These are phyloP conservation scores for Albula goreensis DNA, from an alignment of 2,113 vertebrate genomes.

Conservation along the genomic window DNA sequence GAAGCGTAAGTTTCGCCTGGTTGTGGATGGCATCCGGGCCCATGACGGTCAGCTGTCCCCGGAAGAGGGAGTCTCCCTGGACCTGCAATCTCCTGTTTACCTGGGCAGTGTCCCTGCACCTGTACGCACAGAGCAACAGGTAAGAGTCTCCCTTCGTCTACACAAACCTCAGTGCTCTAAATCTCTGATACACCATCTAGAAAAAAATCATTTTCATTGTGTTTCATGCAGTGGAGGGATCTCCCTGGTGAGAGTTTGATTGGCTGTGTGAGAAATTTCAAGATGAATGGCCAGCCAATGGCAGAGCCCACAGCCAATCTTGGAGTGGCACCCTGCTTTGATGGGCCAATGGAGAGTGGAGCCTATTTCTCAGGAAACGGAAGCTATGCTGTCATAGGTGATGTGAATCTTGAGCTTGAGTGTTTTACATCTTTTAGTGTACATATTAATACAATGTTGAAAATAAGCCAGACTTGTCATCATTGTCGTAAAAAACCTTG, in stretches of 20 bases:
- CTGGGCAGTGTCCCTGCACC: slow-evolving; percentile 73
- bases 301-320: slow-evolving; percentile 63
- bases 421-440: no score
- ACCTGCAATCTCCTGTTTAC: slow-evolving; percentile 66
- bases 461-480: no score
- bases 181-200: no score
- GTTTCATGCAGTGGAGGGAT: slow-evolving; percentile 64
- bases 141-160: slow-evolving; percentile 23
- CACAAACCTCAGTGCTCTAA: no score
- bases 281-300: slow-evolving; percentile 73
- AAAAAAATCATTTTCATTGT: neutral
- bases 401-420: slow-evolving; percentile 41
- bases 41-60: slow-evolving; percentile 67
- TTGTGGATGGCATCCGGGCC: slow-evolving; percentile 83
- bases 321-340: slow-evolving; percentile 78
- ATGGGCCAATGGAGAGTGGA: slow-evolving; percentile 73
- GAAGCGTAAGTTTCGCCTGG: slow-evolving; percentile 67
- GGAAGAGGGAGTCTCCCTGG: slow-evolving; percentile 60
- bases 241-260: slow-evolving; percentile 79
- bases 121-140: slow-evolving; percentile 62
- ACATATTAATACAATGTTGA: no score
- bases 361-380: slow-evolving; percentile 84
- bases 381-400: slow-evolving; percentile 78
- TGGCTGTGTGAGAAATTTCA: slow-evolving; percentile 86
- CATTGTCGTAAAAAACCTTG: no score